Base-by-base conservation (phyloP, 2,888 invertebrate species). In the Sarcophaga subvicina region DNA sequence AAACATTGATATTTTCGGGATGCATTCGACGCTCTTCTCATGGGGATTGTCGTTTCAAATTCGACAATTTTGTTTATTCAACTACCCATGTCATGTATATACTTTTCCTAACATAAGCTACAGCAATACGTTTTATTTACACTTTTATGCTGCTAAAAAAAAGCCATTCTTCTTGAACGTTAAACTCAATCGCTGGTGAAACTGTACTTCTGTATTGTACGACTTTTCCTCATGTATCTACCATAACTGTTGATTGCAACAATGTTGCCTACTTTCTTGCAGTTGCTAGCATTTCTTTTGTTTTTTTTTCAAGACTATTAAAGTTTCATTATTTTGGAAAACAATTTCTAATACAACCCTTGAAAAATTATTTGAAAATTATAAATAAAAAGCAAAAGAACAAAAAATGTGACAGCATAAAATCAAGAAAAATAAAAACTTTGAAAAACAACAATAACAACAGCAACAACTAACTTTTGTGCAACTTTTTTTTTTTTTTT, bases 301-400 rank as follows among this genome's bases (percentile, higher is more conserved):
- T 12, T 12, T 4, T 4, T 54, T 12, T 45, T 37, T 10, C 37
- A 37, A 37, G 22, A 62, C 62, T 20, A 62, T 22, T 62, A 22
- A 62, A 62, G 17, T 22, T n/a, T 20, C 64, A 3, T 67, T 47
- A n/a, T 54, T 85, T 78, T 64, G 45, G 37, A 64, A 70, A 85
- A 63, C 62, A 75, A 75, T 81, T 82, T 75, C 78, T 82, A 82
- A 81, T 73, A 59, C 60, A 79, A 72, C 76, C 71, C 75, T 82
- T 79, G 79, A 83, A 78, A 72, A 82, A 75, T 76, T 62, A 72
- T 73, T 83, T 54, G 54, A 54, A 54, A 54, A 54, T 54, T 54
- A 54, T 54, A 54, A 54, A 14, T 10, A 54, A 54, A 54, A 54
- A 14, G 14, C 8, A 37, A 0, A 37, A 37, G 71, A 37, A 37